Evolutionary conservation across 2,888 invertebrate species (phyloP), one percentile per base, ranked within the genome.

Genomic region (Ichneumon xanthorius): DNA sequence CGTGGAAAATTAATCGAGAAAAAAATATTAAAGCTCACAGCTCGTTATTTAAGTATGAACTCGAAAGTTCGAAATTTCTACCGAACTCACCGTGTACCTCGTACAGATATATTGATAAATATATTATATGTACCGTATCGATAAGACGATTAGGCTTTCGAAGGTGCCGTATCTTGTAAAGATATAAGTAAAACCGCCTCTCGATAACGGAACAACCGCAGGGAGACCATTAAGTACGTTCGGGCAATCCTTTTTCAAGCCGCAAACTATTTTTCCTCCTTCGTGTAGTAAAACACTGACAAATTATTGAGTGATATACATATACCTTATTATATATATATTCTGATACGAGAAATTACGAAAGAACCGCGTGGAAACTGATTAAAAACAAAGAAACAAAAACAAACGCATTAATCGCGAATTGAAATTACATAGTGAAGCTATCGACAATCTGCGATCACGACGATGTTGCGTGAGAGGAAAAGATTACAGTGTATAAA

Each of bases 381-480:
- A 65, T 76, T 53, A 65, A 22, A 65, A 48, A 63, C 30, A 63
- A 63, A 33, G 30, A 33, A 63, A 63, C 16, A 22, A 22, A 26
- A 58, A 33, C 26, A 33, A 11, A 11, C 65, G 65, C 76, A 22
- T 48, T 33, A 37, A 50, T 33, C 76, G 76, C 16, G 33, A 76
- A 65, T 48, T n/a, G 50, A 53, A 65, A 50, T 76, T 33, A 76
- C 65, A 48, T 86, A 88, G 87, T 77, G 71, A 85, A 68, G 88
- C 88, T 88, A 89, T 81, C 82, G 92, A 92, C 91, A 92, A 92
- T 92, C 92, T 86, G 85, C 79, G 30, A 88, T 87, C 89, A 87
- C 87, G 50, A 73, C 37, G 72, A 73, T 53, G 61, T 11, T 68
- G 50, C 61, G 45, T 82, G 71, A 85, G 77, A 70, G 40, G 79